Evolutionary conservation across 2,797 vertebrate genomes (phyloP), one percentile per base, ranked within the genome.

Genomic region (Netta rufina): DNA sequence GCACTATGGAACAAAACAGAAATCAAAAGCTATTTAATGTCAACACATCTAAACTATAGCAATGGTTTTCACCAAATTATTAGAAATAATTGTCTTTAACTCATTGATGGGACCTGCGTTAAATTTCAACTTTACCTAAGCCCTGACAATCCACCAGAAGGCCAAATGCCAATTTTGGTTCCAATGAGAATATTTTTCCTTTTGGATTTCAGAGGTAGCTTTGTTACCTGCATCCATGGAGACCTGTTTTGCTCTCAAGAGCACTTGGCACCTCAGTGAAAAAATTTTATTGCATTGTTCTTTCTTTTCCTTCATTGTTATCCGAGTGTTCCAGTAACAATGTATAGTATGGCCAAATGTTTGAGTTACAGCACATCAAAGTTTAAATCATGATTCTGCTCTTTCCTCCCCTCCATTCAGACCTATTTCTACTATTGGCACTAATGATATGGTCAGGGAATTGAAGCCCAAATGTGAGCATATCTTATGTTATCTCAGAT

Each of bases 21-120:
- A 94, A 88, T 95, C 71, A 89, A 87, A 94, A 83, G 30, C 73
- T 82, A 90, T 69, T 87, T 93, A 75, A 71, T 82, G 80, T 49
- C 95, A 84, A 32, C 70, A n/a, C 87, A 13, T 53, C 25, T 11
- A 33, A 76, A 71, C 60, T 57, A 14, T 2, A 92, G 67, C 84
- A 73, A 28, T 30, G 25, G 7, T 73, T 79, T 67, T 32, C 86
- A 94, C 80, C 80, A 84, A 45, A 64, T 66, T 81, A 86, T 92
- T 95, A 64, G 76, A 92, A 84, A 77, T 65, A 6, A 65, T 47
- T 66, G 51, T 90, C 56, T 77, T 80, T 64, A 84, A 67, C 66
- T 66, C 69, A 75, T 15, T 3, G 2, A 11, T 53, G n/a, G 51
- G 39, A 22, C 11, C 6, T 66, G 56, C 39, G 62, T 56, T 19